Evolutionary conservation across 2,797 vertebrate species (phyloP).

Genomic region (Lacerta bilineata): DNA sequence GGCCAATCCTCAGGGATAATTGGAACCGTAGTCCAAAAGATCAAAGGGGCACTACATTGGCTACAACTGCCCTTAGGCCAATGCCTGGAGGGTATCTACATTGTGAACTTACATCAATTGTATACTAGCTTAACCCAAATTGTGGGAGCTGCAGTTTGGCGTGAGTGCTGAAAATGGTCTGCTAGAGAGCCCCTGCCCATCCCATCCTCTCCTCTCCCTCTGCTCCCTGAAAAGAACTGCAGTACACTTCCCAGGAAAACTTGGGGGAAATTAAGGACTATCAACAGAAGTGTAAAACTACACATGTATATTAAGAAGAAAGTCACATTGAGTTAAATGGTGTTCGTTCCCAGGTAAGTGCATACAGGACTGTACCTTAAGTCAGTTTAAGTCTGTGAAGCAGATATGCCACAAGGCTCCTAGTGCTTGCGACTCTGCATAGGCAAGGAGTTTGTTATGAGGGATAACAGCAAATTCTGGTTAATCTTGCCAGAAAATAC

Average conservation of each 20-base stretch:
- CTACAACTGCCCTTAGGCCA: neutral
- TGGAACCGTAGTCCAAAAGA: no score
- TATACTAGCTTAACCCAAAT: neutral
- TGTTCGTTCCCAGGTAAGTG: neutral
- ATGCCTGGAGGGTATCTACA: neutral
- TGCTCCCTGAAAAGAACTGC: neutral
- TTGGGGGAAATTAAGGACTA: neutral
- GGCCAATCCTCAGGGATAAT: no score
- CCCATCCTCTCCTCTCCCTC: no score
- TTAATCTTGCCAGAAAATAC: neutral
- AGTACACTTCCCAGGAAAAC: neutral
- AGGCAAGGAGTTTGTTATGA: neutral
- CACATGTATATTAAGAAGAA: neutral
- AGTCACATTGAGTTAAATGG: neutral
- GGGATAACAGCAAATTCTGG: constrained; percentile 47
- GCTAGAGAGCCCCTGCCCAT: fast-evolving
- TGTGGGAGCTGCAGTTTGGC: neutral
- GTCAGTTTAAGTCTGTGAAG: neutral
- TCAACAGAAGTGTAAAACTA: neutral
- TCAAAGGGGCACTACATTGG: no score
- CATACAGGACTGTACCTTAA: neutral
- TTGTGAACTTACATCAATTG: neutral
- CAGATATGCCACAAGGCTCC: constrained; percentile 29
- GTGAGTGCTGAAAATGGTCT: neutral
- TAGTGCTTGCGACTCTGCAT: constrained; percentile 26